Evolutionary conservation across 2,113 vertebrate genomes (phyloP), one percentile per base, ranked within the genome.

Genomic region (Loxodonta africana): DNA sequence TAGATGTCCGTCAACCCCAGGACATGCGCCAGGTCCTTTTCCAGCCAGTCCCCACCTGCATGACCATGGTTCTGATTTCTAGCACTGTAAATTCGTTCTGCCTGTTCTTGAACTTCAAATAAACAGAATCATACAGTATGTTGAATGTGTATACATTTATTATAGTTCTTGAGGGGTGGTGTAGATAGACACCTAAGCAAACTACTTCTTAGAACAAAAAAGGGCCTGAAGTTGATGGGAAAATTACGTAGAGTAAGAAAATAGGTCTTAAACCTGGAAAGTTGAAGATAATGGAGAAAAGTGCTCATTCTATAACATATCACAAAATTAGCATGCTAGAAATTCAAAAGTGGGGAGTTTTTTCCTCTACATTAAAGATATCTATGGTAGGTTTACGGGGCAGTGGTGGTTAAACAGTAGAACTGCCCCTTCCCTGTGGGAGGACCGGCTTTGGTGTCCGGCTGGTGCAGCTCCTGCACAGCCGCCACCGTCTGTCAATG

Each of bases 141-240:
- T 78, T 74, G 51, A 83, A 33, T 83, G 15, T 28, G 1, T 81
- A 51, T 60, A 84, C 65, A 60, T 67, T 87, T 92, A 77, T 21
- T 87, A 11, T 11, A 51, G 37, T 86, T 93, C 51, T 91, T 53
- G 11, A 85, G 37, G 78, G 30, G 90, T 53, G 0, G 0, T 53
- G 30, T 73, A 84, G 81, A 63, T 88, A 44, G 30, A 7, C 48
- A 48, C 48, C 18, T 41, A 76, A 53, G 1, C 21, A 46, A 62
- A 69, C 28, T 74, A 63, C 23, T 67, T n/a, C 73, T 80, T 87
- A 83, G 48, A 91, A 83, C 84, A 78, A 62, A 86, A 53, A 96
- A 74, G 69, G 14, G 73, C 63, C 11, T 57, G 57, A 92, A 65
- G 28, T 18, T 65, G 20, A 78, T 83, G 5, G 17, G 33, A 88